Conservation (phyloP, 2,113 vertebrate genomes). For the Rissa tridactyla region DNA sequence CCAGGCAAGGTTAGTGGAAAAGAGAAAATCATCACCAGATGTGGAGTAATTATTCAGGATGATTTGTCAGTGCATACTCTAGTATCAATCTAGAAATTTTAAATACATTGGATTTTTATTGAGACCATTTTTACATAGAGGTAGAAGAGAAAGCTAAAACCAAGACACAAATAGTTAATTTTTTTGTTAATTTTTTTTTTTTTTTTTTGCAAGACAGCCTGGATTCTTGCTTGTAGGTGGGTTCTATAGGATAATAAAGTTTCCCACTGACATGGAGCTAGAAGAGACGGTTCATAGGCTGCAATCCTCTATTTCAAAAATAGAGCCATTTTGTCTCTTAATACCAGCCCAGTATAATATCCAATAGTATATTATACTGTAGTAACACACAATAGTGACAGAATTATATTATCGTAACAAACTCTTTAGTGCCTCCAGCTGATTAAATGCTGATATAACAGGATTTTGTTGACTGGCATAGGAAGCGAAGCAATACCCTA, state of each 20-base stretch:
- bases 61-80: not conserved
- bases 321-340: not conserved
- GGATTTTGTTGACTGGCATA: not conserved
- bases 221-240: not conserved
- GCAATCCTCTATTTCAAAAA: not conserved
- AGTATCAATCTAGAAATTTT: not conserved
- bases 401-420: not conserved
- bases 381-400: not conserved
- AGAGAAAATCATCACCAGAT: not conserved
- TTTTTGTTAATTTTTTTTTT: no score
- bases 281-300: not conserved
- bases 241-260: not conserved
- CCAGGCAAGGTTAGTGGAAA: slow-evolving; percentile 69
- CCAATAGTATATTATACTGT: not conserved
- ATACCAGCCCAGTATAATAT: not conserved
- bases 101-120: not conserved
- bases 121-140: not conserved
- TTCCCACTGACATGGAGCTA: not conserved
- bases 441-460: not conserved
- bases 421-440: not conserved
- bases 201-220: not conserved
- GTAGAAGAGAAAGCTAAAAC: not conserved
- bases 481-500: not conserved
- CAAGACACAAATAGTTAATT: not conserved
- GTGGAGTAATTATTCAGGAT: not conserved